phyloP scores from a whole-genome alignment of 2,113 vertebrate species.

The Colinus virginianus region DNA sequence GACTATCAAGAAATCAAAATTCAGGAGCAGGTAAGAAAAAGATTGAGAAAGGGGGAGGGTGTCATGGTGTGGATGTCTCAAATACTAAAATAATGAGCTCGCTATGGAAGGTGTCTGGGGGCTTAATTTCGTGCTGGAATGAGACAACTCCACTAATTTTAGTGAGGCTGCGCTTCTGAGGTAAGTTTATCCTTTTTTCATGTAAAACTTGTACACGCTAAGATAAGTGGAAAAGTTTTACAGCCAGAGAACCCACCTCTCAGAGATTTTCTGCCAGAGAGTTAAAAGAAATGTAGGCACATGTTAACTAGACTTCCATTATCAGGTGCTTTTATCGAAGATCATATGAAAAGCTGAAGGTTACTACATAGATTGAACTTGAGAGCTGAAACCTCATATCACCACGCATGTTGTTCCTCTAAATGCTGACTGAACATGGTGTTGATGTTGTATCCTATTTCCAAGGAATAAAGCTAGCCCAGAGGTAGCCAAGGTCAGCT shows the following conservation, averaged over 20 bases:
- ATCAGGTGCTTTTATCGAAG: background rate
- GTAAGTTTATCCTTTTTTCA: background rate
- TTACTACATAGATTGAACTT: background rate
- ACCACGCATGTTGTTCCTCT: background rate
- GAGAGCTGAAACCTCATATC: accelerated
- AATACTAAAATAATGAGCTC: background rate
- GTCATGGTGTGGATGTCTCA: background rate
- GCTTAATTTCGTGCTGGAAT: background rate
- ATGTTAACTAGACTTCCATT: background rate
- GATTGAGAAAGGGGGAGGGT: background rate
- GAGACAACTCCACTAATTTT: background rate
- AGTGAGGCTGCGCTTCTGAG: background rate
- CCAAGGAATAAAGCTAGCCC: background rate
- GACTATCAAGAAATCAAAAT: constrained; percentile 99
- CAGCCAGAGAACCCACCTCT: background rate
- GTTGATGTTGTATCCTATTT: background rate
- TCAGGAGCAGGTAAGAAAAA: constrained; percentile 89
- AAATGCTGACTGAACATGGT: background rate
- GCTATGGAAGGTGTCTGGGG: background rate
- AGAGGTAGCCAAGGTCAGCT: background rate
- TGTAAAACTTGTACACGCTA: background rate
- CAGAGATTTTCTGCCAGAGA: background rate
- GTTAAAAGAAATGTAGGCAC: background rate
- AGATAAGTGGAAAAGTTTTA: background rate
- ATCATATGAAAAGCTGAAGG: accelerated